These are phyloP conservation scores for Ageneiosus marmoratus DNA, from an alignment of 2,113 vertebrate genomes.

Conservation along the genomic window DNA sequence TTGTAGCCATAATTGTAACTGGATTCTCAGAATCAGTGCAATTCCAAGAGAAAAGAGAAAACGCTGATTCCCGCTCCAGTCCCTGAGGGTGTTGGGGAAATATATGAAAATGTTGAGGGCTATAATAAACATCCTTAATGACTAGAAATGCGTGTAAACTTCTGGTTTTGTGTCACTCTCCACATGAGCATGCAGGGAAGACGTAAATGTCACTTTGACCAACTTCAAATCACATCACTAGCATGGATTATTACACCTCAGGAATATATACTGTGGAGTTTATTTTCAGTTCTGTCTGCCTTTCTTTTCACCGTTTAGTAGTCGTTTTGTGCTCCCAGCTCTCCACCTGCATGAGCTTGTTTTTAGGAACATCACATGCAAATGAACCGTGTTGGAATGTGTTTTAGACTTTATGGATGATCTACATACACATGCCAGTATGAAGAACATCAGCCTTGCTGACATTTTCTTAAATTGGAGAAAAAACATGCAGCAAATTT, in stretches of 20 bases:
- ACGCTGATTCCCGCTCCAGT: background rate
- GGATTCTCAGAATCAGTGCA: background rate
- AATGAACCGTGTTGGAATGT: background rate
- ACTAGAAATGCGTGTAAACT: background rate
- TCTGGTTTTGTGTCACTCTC: background rate
- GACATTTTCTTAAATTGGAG: too few species aligned
- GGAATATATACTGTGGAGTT: too few species aligned
- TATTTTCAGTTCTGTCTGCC: too few species aligned
- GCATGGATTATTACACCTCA: too few species aligned
- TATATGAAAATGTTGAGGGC: background rate
- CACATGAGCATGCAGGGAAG: background rate
- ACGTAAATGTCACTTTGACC: too few species aligned
- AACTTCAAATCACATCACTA: too few species aligned
- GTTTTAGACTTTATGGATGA: background rate
- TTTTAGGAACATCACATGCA: background rate
- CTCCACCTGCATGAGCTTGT: too few species aligned
- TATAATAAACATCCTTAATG: background rate
- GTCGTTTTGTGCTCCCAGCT: background rate
- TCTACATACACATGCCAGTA: background rate
- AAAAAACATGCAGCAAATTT: too few species aligned
- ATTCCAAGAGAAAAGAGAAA: background rate
- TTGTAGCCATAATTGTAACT: background rate
- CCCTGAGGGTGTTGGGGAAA: background rate
- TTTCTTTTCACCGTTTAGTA: background rate
- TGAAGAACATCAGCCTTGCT: background rate